Conservation (phyloP, 2,797 vertebrate genomes). For the Coendou prehensilis region DNA sequence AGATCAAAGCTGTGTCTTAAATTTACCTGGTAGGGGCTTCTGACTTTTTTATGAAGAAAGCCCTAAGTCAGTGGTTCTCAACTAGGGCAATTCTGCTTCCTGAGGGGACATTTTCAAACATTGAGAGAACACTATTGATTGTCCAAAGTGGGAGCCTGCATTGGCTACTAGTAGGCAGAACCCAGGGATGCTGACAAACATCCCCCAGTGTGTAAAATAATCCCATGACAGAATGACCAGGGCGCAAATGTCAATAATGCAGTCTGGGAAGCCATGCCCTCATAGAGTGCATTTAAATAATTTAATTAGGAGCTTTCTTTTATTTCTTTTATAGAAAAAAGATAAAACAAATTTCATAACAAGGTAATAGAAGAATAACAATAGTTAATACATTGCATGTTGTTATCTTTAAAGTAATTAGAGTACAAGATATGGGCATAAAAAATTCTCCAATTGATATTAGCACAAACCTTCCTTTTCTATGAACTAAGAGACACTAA, state of each 20-base stretch:
- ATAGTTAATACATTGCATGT: neutral
- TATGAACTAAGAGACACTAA: neutral
- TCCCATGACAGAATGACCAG: neutral
- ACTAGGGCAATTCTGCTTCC: neutral
- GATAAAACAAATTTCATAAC: neutral
- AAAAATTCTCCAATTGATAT: neutral
- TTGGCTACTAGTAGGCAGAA: neutral
- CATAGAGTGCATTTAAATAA: neutral
- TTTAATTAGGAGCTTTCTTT: neutral
- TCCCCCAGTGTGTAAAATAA: no score
- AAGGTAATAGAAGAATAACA: neutral
- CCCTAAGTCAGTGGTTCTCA: neutral
- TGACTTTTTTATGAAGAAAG: neutral
- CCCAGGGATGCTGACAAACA: neutral
- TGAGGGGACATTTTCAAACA: neutral
- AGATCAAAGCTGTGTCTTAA: constrained; percentile 46
- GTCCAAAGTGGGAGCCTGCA: neutral
- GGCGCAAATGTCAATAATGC: neutral
- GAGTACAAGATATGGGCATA: neutral
- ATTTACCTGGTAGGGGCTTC: neutral
- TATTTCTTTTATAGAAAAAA: neutral
- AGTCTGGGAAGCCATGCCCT: neutral
- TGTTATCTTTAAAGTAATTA: neutral
- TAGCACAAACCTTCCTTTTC: neutral
- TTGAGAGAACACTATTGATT: neutral